Evolutionary conservation across 2,113 vertebrate species (phyloP).

Genomic region (Stegostoma tigrinum): DNA sequence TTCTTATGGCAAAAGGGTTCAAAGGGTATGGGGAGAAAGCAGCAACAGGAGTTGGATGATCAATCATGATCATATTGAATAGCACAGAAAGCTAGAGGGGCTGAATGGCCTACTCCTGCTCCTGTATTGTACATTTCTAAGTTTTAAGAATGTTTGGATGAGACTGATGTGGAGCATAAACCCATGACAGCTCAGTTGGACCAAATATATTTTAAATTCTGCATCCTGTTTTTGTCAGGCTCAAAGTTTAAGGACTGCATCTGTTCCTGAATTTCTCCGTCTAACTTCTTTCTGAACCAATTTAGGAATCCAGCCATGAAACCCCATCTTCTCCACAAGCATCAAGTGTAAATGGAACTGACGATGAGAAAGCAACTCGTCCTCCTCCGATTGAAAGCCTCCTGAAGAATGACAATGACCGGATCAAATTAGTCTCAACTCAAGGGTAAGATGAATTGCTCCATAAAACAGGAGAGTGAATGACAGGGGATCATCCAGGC

Average conservation of each 20-base stretch:
- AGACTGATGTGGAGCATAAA: not conserved
- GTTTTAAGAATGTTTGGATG: not conserved
- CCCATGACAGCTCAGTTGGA: not conserved
- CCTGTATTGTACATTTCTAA: no score
- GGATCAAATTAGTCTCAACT: conserved; percentile 75
- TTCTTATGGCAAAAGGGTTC: no score
- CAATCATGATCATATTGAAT: no score
- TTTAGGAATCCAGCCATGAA: conserved; percentile 72
- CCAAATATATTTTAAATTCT: not conserved
- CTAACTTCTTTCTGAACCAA: not conserved
- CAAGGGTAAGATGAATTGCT: conserved; percentile 66
- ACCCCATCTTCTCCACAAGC: conserved; percentile 72
- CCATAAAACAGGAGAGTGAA: not conserved
- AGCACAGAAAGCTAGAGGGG: no score
- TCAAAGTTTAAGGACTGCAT: not conserved
- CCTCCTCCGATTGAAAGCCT: conserved; percentile 60
- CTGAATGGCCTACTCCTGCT: no score
- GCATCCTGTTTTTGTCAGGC: not conserved
- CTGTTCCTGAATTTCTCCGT: not conserved
- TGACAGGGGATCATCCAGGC: not conserved
- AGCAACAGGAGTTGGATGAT: no score
- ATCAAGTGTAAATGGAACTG: conserved; percentile 87
- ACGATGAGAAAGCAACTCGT: conserved; percentile 84
- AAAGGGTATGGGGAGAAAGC: no score
- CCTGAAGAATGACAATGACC: conserved; percentile 80